Base-by-base conservation (phyloP, 2,797 vertebrate species). In the Lepus oiostolus region DNA sequence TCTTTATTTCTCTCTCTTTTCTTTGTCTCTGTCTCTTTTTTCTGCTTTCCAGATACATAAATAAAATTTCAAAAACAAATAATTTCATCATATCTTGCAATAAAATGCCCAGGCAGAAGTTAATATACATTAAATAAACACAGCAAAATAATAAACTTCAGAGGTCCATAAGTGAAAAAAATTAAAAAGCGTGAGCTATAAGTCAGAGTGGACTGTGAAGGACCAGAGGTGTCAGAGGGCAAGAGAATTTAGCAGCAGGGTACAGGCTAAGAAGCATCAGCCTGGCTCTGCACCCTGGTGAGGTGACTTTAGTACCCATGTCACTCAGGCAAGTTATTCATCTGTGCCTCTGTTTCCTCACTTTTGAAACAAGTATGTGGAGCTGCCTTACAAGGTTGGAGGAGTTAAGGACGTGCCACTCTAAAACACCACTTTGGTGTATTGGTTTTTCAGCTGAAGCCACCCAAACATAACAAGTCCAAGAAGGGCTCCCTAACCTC, bases 101-200 rank as follows among this genome's bases (percentile, higher is more conserved):
- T 52, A 42, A 67, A 72, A n/a, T 95, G 14, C 16, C 19, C n/a
- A 94, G 86, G 12, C 68, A 68, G 63, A 76, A 87, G 17, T 60
- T 32, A 74, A 30, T 9, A 28, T 14, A 1, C 26, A 21, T 71
- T 10, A 79, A 95, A 77, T 1, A 14, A 11, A 84, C 28, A 42
- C 9, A 67, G 14, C 2, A 9, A 79, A 84, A 95, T 71, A 74
- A 86, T 79, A 11, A 5, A 67, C 17, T 58, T 58, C 5, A 1
- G 35, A 30, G 52, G 14, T 75, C 76, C 47, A 60, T 13, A 52
- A 9, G 21, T 47, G 60, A 30, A 42, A n/a, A n/a, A 14, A 17
- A 32, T 70, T 19, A 17, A 5, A 6, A 32, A 70, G 68, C 4
- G 16, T 32, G 68, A 32, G 16, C 16, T 17, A 6, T 12, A 70